phyloP scores from a whole-genome alignment of 1,140 invertebrate species.

The Saxidomus purpurata region DNA sequence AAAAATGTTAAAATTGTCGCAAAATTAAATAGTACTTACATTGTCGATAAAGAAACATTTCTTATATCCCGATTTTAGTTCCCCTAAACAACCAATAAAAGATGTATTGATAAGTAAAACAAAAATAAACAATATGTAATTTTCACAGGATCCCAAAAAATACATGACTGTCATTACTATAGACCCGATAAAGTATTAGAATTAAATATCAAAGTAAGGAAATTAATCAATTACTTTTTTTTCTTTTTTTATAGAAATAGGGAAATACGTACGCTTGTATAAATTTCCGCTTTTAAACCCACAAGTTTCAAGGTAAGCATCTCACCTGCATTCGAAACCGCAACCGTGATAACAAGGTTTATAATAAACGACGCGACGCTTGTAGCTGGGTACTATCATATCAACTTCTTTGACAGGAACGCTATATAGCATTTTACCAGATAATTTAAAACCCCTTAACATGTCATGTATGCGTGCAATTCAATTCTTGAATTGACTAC shows the following conservation, averaged over 20 bases:
- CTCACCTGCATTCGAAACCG: no score
- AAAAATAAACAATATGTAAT: background rate
- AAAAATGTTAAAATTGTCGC: no score
- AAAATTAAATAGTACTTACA: background rate
- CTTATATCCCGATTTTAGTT: background rate
- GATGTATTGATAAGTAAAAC: background rate
- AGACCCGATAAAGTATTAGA: background rate
- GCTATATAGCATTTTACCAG: no score
- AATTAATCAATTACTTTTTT: background rate
- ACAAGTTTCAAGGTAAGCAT: background rate
- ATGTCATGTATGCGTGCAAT: no score
- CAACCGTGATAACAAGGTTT: no score
- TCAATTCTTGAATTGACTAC: no score
- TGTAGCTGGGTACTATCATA: no score
- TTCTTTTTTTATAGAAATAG: background rate
- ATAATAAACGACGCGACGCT: no score
- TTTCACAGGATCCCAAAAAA: background rate
- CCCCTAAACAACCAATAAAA: background rate
- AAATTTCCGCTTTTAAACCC: background rate
- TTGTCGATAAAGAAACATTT: background rate
- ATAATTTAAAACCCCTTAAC: no score
- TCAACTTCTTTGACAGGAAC: no score
- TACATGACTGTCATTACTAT: background rate
- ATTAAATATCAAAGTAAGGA: background rate
- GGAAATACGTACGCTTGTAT: background rate